These are phyloP conservation scores for Diarsia rubi DNA, from an alignment of 2,888 invertebrate genomes.

Conservation along the genomic window DNA sequence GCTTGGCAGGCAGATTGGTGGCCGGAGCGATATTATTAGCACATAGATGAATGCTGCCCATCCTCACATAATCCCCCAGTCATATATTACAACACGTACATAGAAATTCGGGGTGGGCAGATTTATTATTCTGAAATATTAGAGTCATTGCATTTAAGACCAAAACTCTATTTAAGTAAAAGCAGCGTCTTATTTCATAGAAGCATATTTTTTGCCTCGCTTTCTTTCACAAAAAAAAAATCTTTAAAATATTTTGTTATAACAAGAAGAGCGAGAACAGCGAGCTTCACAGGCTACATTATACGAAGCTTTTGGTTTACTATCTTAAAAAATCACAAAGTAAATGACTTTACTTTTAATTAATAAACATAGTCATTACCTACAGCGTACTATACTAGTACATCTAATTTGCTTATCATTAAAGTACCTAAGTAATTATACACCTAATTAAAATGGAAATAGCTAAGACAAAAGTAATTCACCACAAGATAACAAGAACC, in stretches of 20 bases:
- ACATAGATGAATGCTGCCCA: conserved; percentile 56
- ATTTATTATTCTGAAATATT: conserved; percentile 17
- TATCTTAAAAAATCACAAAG: background rate
- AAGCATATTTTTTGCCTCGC: background rate
- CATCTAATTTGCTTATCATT: background rate
- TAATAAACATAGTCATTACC: background rate
- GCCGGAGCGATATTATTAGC: conserved; percentile 48
- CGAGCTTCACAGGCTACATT: background rate
- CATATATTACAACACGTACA: conserved; percentile 54
- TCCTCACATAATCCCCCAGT: conserved; percentile 41
- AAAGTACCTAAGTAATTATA: background rate
- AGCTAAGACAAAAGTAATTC: background rate
- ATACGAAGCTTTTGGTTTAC: background rate
- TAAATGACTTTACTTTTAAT: background rate
- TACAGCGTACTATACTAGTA: too few relatives aligned
- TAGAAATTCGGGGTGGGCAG: conserved; percentile 20
- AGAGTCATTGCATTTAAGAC: background rate
- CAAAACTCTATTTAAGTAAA: background rate
- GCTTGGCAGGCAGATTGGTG: conserved; percentile 53
- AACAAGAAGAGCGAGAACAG: background rate
- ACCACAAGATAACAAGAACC: conserved; percentile 14
- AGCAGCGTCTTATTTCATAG: background rate
- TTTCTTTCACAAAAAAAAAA: background rate
- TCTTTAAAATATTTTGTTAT: background rate
- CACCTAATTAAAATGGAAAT: background rate